phyloP scores from a whole-genome alignment of 2,888 invertebrate genomes.

The Drosophila fungiperda region DNA sequence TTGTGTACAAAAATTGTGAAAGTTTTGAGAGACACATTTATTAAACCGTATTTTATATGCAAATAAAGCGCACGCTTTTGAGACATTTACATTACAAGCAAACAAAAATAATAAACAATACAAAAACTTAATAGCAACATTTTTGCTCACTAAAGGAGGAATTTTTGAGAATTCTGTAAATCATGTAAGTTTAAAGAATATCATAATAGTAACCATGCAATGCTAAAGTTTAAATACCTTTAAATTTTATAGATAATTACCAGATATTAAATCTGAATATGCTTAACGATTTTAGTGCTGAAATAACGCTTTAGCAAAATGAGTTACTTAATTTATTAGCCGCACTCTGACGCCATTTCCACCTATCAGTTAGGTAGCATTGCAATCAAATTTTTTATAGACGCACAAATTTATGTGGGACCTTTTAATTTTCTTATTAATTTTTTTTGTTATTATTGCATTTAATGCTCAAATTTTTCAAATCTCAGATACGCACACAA shows the following conservation, averaged over 20 bases:
- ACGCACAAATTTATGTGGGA: constrained; percentile 23
- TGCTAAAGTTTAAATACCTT: no score
- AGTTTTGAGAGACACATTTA: constrained; percentile 36
- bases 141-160: constrained; percentile 32
- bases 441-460: constrained; percentile 31
- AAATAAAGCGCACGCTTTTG: constrained; percentile 35
- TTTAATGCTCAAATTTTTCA: constrained; percentile 48
- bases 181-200: constrained; percentile 44
- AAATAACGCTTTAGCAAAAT: constrained; percentile 21
- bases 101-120: not conserved
- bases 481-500: constrained; percentile 44
- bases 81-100: constrained; percentile 35
- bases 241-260: not conserved
- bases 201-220: not conserved
- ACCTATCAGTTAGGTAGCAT: constrained; percentile 33
- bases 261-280: not conserved
- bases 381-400: constrained; percentile 57
- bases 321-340: constrained; percentile 34
- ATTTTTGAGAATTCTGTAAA: constrained; percentile 34
- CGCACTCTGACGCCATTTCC: constrained; percentile 57
- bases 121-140: constrained; percentile 5
- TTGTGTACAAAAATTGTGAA: constrained; percentile 29
- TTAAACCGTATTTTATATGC: constrained; percentile 31
- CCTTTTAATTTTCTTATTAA: constrained; percentile 42
- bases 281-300: not conserved